These are phyloP conservation scores for Suricata suricatta DNA, from an alignment of 2,113 vertebrate genomes.

Conservation along the genomic window DNA sequence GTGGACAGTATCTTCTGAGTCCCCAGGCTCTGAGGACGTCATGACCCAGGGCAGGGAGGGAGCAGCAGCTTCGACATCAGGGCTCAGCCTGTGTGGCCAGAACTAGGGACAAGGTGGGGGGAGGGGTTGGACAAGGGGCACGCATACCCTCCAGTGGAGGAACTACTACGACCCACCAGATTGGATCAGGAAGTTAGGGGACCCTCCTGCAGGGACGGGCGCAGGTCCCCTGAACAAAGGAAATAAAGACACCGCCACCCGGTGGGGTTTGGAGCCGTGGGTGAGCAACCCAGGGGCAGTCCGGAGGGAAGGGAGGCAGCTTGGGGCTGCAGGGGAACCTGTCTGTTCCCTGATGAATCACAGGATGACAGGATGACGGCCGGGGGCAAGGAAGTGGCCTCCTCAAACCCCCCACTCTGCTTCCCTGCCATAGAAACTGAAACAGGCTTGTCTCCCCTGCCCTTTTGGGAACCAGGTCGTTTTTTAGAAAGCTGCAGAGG, in stretches of 20 bases:
- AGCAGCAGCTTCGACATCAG: too few species aligned
- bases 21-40: background rate
- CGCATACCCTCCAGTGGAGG: background rate
- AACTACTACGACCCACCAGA: too few species aligned
- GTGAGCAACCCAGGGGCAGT: background rate
- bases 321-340: background rate
- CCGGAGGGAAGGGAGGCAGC: background rate
- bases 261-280: background rate
- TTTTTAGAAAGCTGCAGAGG: constrained; percentile 71
- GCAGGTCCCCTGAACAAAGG: background rate
- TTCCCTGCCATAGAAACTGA: constrained; percentile 65
- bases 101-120: background rate
- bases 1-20: background rate
- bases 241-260: background rate
- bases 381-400: background rate
- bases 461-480: constrained; percentile 43
- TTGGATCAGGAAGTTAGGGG: background rate
- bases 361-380: background rate
- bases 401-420: background rate
- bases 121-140: background rate
- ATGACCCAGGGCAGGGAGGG: background rate
- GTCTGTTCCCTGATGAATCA: constrained; percentile 42
- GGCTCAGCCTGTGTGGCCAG: background rate
- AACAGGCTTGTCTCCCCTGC: constrained; percentile 14
- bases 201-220: background rate